Evolutionary conservation across 2,113 vertebrate genomes (phyloP).

Genomic region (Thryonomys swinderianus): DNA sequence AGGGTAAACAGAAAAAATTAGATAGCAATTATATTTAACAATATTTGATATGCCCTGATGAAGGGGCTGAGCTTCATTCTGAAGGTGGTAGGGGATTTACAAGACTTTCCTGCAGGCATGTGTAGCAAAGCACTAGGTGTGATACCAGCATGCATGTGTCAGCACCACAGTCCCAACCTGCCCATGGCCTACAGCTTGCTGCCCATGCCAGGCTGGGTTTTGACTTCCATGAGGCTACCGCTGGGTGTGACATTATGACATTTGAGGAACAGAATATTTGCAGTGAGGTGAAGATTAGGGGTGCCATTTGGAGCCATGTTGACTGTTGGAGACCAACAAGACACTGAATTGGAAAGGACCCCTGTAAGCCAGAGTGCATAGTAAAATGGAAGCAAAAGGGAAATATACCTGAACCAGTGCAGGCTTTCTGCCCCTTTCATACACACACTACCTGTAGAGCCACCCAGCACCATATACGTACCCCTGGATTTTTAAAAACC

Average conservation of each 20-base stretch:
- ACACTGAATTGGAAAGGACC: background rate
- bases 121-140: fast-evolving
- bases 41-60: background rate
- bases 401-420: fast-evolving
- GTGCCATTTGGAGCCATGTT: background rate
- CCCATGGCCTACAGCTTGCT: background rate
- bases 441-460: background rate
- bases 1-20: background rate
- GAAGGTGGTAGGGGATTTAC: background rate
- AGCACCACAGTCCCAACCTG: fast-evolving
- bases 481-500: background rate
- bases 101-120: background rate
- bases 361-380: background rate
- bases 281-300: background rate
- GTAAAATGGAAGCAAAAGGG: background rate
- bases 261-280: background rate
- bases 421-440: too few relatives aligned
- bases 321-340: background rate
- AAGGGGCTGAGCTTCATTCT: background rate
- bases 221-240: fast-evolving
- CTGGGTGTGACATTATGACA: fast-evolving
- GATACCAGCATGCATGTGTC: fast-evolving
- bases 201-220: fast-evolving
- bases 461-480: too few relatives aligned
- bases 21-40: background rate